Evolutionary conservation across 2,888 invertebrate species (phyloP), one percentile per base, ranked within the genome.

Genomic region (Ormyrus pomaceus): DNA sequence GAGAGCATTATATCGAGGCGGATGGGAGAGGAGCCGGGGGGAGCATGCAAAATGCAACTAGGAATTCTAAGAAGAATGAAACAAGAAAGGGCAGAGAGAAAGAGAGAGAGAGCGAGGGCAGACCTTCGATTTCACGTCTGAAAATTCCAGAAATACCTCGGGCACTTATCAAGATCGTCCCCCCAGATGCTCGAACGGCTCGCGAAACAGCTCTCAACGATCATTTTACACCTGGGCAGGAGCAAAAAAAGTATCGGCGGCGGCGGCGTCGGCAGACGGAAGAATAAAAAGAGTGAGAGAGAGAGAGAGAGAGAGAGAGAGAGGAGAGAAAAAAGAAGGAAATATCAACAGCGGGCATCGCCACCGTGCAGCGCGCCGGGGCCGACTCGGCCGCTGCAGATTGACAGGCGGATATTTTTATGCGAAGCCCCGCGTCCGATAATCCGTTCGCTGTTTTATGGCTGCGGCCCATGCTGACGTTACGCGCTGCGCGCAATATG

Each of bases 401-500:
- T 89, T 88, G 88, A 88, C 87, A 85, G 85, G 83, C 85, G 86
- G 86, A 88, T 88, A 89, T 89, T 89, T 89, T 89, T 88, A 88
- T 87, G 86, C 87, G 89, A 89, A 88, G 87, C 88, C 88, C 86
- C 87, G 85, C 87, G 85, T 87, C 87, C 86, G 86, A 88, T 88
- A 88, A 89, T 89, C 88, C 88, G 84, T 85, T 84, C 79, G 85
- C 85, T 85, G 87, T 89, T 89, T 89, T 89, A 89, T 88, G 88
- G 87, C 87, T 89, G 88, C 88, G 83, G 82, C 82, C 84, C 76
- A 77, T 82, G 82, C 85, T 85, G 86, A 86, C 85, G 85, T 87
- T 83, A 84, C 86, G 79, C 84, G 82, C 83, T 81, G 65, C 73
- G 76, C 73, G 74, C 56, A 77, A 78, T 81, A 81, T 81, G 81